These are phyloP conservation scores for Lithophane leautieri DNA, from an alignment of 2,888 invertebrate species.

Conservation along the genomic window DNA sequence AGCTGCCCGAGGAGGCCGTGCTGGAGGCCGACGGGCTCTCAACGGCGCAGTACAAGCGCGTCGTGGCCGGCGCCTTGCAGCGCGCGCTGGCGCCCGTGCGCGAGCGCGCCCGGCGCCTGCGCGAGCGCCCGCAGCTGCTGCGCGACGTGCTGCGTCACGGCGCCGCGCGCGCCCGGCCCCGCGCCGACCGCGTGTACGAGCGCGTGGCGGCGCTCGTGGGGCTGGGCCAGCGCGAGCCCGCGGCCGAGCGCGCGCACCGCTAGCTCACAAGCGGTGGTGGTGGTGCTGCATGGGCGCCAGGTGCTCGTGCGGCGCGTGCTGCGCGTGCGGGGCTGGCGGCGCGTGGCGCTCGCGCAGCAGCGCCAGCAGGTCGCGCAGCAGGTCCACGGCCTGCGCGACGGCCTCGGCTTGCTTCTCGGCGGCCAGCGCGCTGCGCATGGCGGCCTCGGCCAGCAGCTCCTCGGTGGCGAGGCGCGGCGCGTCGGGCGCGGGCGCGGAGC, in stretches of 20 bases:
- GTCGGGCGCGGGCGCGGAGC: constrained; percentile 68
- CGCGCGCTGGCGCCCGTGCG: constrained; percentile 71
- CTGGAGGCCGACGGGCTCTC: constrained; percentile 91
- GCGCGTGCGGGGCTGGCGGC: constrained; percentile 47
- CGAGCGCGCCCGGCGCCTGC: constrained; percentile 78
- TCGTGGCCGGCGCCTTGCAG: constrained; percentile 74
- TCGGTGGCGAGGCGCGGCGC: constrained; percentile 79
- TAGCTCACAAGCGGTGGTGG: constrained; percentile 74
- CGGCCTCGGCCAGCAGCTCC: constrained; percentile 86
- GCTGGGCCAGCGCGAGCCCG: constrained; percentile 77
- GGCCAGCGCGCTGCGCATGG: constrained; percentile 86
- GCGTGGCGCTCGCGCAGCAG: constrained; percentile 87
- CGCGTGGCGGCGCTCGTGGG: constrained; percentile 90
- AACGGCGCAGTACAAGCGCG: constrained; percentile 92
- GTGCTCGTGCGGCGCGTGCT: constrained; percentile 45
- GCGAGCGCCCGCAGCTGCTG: constrained; percentile 90
- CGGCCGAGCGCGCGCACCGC: constrained; percentile 16
- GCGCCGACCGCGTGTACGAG: constrained; percentile 91
- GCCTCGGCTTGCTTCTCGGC: constrained; percentile 87
- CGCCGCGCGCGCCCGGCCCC: constrained; percentile 90
- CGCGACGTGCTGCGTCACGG: constrained; percentile 83
- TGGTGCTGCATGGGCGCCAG: constrained; percentile 59
- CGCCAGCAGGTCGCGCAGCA: constrained; percentile 78
- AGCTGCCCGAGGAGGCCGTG: constrained; percentile 92
- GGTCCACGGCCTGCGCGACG: constrained; percentile 77